Percentiles rank a stretch among this genome's conserved stretches.
Conservation (phyloP, 2,113 vertebrate species). For the Rafetus swinhoei region DNA sequence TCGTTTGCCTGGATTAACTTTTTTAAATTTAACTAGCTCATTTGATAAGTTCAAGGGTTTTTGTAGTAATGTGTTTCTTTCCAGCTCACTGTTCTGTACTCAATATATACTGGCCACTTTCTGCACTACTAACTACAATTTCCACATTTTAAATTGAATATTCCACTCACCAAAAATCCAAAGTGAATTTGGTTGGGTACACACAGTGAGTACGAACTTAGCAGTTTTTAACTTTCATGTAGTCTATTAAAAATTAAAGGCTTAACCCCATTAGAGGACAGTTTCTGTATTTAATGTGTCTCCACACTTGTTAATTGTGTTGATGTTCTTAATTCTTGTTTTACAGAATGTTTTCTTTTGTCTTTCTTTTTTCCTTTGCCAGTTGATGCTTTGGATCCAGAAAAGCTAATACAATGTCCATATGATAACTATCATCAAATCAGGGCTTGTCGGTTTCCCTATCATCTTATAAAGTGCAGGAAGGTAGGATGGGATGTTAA, state of each 20-base stretch:
- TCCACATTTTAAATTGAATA: not conserved
- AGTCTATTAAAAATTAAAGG: not conserved
- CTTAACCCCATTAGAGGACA: not conserved
- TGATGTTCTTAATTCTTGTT: not conserved
- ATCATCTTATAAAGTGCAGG: conserved; percentile 93
- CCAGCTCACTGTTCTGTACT: not conserved
- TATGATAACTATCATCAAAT: conserved; percentile 89
- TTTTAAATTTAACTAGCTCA: not conserved
- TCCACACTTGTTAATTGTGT: not conserved
- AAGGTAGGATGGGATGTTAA: conserved; percentile 80
- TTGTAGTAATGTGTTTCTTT: not conserved
- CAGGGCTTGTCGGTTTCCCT: conserved; percentile 88
- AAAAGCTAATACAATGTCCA: conserved; percentile 88
- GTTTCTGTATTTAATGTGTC: not conserved
- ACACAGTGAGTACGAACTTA: not conserved
- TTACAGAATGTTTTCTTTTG: not conserved
- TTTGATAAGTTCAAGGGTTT: not conserved
- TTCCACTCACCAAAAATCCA: not conserved
- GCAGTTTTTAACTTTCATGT: not conserved
- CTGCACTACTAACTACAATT: not conserved
- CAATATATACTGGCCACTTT: not conserved
- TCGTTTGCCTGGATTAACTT: not conserved
- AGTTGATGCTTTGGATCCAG: conserved; percentile 81
- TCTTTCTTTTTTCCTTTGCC: not conserved
- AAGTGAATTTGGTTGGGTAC: not conserved